Evolutionary conservation across 64 coral and sea anemone genomes (phyloP), one percentile per base, ranked within the genome.

Genomic region (Catalaphyllia jardinei): DNA sequence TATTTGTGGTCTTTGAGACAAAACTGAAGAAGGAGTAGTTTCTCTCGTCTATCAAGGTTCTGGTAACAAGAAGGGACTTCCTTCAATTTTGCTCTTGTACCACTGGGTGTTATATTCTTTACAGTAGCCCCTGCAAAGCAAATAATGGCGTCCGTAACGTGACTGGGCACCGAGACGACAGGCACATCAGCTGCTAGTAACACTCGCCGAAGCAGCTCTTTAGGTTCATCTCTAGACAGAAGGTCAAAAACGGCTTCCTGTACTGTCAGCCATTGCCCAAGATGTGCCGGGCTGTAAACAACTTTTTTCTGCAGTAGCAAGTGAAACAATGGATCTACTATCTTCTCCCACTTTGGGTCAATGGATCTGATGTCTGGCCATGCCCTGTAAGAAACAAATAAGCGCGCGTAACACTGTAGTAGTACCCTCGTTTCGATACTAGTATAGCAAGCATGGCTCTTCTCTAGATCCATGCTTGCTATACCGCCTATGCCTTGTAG

Each of bases 281-380:
- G 62, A 72, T 72, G 31, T 5, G 80, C 88, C 63, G 67, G 31
- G 67, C 79, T 98, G 73, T 84, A 84, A 2, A 94, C 64, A 14
- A 94, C 49, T 73, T 92, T 31, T 13, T 79, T 65, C 16, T 59
- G 0, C 24, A 94, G 64, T 8, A 98, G 31, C 62, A 61, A 72
- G 12, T 74, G 0, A 57, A 92, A 88, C 30, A 92, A 89, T 31
- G 51, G 51, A 25, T 94, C 51, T 29, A 89, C 13, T 55, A 92
- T 79, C 14, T 27, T 73, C 9, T 73, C 90, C 95, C 92, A 98
- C 57, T 94, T 93, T 29, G 72, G 78, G 30, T 93, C 86, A 20
- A 98, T 86, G 59, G 31, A 22, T 0, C 6, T 64, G 8, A 89
- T 4, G 69, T 92, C 72, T 59, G 95, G 95, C 86, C 92, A 91